Conservation (phyloP, 1,140 invertebrate genomes). For the Anagrus nilaparvatae region DNA sequence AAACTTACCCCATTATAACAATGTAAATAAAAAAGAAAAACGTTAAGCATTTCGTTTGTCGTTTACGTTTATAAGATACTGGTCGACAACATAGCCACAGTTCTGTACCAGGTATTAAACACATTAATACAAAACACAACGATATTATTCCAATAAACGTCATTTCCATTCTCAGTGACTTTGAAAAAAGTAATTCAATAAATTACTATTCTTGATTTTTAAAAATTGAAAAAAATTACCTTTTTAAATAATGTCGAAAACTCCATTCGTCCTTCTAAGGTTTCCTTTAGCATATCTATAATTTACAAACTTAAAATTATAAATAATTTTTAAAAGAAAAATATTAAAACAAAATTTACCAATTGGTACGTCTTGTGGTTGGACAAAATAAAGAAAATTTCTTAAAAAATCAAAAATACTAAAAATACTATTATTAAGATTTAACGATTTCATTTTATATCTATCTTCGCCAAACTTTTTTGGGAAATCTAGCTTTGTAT, state of each 20-base stretch:
- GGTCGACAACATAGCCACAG: slow-evolving; percentile 37
- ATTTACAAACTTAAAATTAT: slow-evolving; percentile 4
- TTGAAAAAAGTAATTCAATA: slow-evolving; percentile 12
- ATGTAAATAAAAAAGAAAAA: slow-evolving; percentile 28
- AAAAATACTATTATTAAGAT: slow-evolving; percentile 42
- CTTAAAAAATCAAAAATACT: slow-evolving; percentile 46
- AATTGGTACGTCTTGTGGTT: slow-evolving; percentile 45
- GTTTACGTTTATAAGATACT: slow-evolving; percentile 31
- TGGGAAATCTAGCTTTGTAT: slow-evolving; percentile 32
- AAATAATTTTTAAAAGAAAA: slow-evolving; percentile 2
- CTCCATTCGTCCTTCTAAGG: slow-evolving; percentile 30
- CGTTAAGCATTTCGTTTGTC: slow-evolving; percentile 26
- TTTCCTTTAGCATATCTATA: slow-evolving; percentile 34
- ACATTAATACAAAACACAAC: slow-evolving; percentile 32
- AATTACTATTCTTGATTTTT: neutral
- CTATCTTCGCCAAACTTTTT: slow-evolving; percentile 24
- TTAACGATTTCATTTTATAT: slow-evolving; percentile 43
- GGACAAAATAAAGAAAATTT: slow-evolving; percentile 43
- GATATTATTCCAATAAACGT: slow-evolving; percentile 28
- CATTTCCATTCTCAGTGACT: slow-evolving; percentile 33
- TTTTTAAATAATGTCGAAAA: slow-evolving; percentile 27
- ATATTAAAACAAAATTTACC: slow-evolving; percentile 32
- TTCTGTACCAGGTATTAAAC: slow-evolving; percentile 35
- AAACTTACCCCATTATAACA: slow-evolving; percentile 31
- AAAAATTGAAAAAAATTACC: slow-evolving; percentile 22